A percentile compares a stretch with the other conserved stretches of the same genome.
Evolutionary conservation across 2,888 invertebrate genomes (phyloP).

Genomic region (Brachylomia viminalis): DNA sequence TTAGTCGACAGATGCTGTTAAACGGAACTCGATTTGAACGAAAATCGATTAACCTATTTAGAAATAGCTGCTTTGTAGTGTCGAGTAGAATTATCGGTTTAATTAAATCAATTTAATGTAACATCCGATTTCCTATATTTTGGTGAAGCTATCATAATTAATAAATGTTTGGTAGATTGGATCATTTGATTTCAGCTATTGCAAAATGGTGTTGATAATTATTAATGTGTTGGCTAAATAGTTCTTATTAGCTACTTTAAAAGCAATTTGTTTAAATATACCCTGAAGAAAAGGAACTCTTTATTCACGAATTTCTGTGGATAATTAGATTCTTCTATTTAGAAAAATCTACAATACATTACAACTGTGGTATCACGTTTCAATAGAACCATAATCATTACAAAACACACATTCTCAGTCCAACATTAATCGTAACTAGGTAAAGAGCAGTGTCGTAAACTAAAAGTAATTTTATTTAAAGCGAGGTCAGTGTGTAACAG

Average conservation of each 20-base stretch:
- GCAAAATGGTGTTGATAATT: conserved; percentile 4
- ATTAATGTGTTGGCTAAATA: no score
- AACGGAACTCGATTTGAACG: conserved; percentile 58
- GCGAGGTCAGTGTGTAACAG: conserved; percentile 75
- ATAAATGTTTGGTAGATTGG: conserved; percentile 14
- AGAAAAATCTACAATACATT: no score
- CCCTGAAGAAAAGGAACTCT: no score
- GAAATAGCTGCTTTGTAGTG: conserved; percentile 47
- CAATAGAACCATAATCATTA: not conserved
- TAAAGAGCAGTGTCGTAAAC: conserved; percentile 77
- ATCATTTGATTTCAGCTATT: not conserved
- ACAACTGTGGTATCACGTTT: no score
- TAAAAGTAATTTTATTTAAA: conserved; percentile 73
- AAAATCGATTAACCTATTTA: conserved; percentile 65
- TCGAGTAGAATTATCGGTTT: conserved; percentile 46
- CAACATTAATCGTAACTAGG: conserved; percentile 60
- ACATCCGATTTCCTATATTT: conserved; percentile 37
- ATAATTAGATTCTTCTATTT: no score
- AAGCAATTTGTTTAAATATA: no score
- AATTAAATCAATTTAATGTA: conserved; percentile 47
- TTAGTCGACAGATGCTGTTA: conserved; percentile 69
- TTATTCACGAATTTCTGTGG: no score
- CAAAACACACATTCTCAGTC: conserved; percentile 16
- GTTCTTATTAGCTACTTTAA: no score
- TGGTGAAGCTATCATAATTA: conserved; percentile 13